These are phyloP conservation scores for Myathropa florea DNA, from an alignment of 2,888 invertebrate genomes.

Conservation along the genomic window DNA sequence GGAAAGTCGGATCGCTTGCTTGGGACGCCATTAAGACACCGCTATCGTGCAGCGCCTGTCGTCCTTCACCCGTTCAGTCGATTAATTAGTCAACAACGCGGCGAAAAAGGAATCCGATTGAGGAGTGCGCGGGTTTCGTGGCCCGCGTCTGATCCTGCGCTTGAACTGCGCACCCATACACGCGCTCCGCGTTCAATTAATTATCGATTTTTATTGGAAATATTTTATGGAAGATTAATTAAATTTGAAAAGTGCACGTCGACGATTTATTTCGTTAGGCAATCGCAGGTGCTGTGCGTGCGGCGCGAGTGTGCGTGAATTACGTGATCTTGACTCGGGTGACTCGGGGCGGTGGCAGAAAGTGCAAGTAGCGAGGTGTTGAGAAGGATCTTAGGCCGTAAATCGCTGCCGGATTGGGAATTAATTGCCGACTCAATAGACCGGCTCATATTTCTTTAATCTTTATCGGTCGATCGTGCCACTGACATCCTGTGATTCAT, in stretches of 20 bases:
- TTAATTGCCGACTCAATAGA: slow-evolving; percentile 57
- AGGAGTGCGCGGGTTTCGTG: too few species aligned
- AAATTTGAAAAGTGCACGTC: slow-evolving; percentile 46
- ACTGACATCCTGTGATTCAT: slow-evolving; percentile 60
- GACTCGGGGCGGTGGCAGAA: slow-evolving; percentile 17
- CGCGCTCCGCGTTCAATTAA: slow-evolving; percentile 39
- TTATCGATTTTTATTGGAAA: slow-evolving; percentile 58
- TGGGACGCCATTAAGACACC: slow-evolving; percentile 40
- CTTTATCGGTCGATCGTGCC: slow-evolving; percentile 53
- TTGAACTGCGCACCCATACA: background rate
- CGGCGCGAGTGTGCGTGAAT: slow-evolving; percentile 36
- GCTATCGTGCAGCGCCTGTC: slow-evolving; percentile 49
- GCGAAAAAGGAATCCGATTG: slow-evolving; percentile 28
- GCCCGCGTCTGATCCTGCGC: slow-evolving; percentile 36
- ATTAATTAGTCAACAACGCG: slow-evolving; percentile 55
- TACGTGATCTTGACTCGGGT: slow-evolving; percentile 48
- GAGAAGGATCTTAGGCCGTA: slow-evolving; percentile 51
- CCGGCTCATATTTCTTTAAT: slow-evolving; percentile 53
- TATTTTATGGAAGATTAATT: slow-evolving; percentile 62
- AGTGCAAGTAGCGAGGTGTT: slow-evolving; percentile 60
- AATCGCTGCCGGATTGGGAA: slow-evolving; percentile 43
- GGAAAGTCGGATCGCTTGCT: slow-evolving; percentile 63
- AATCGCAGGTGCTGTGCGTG: slow-evolving; percentile 53
- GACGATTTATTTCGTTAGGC: slow-evolving; percentile 54
- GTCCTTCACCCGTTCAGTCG: slow-evolving; percentile 62